These are phyloP conservation scores for Moxostoma hubbsi DNA, from an alignment of 2,797 vertebrate species.

Conservation along the genomic window DNA sequence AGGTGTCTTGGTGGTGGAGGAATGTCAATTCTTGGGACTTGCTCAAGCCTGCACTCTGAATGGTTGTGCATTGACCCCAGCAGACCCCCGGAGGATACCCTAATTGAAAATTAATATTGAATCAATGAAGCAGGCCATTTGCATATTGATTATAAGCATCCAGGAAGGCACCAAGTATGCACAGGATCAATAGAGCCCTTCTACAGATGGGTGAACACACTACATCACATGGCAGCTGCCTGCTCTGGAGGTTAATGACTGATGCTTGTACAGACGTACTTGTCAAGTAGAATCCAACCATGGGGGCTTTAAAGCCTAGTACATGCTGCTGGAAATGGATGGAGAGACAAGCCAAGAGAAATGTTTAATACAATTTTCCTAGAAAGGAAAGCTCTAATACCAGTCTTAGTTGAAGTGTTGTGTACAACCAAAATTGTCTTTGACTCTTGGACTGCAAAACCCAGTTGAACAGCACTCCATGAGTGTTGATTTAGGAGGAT, in stretches of 20 bases:
- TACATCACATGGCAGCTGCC: slow-evolving; percentile 79
- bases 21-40: slow-evolving; percentile 87
- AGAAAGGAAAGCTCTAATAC: not conserved
- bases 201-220: slow-evolving; percentile 84
- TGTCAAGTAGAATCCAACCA: slow-evolving; percentile 82
- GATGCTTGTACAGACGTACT: slow-evolving; percentile 82
- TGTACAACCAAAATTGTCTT: not conserved
- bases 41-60: slow-evolving; percentile 87
- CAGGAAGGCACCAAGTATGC: slow-evolving; percentile 97
- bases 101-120: slow-evolving; percentile 99
- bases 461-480: not conserved
- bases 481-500: slow-evolving; percentile 32
- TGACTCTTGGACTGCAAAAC: slow-evolving; percentile 1
- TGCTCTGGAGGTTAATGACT: slow-evolving; percentile 84
- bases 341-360: slow-evolving; percentile 61
- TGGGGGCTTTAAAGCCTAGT: slow-evolving; percentile 53
- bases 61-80: slow-evolving; percentile 95
- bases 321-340: slow-evolving; percentile 69
- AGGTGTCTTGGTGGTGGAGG: slow-evolving; percentile 82
- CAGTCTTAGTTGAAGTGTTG: slow-evolving; percentile 36
- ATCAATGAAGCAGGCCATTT: slow-evolving; percentile 97
- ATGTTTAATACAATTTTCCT: not conserved
- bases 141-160: slow-evolving; percentile 99
- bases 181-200: slow-evolving; percentile 92
- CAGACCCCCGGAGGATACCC: slow-evolving; percentile 96